Evolutionary conservation across 2,888 invertebrate species (phyloP).

Genomic region (Heliconius charithonia): DNA sequence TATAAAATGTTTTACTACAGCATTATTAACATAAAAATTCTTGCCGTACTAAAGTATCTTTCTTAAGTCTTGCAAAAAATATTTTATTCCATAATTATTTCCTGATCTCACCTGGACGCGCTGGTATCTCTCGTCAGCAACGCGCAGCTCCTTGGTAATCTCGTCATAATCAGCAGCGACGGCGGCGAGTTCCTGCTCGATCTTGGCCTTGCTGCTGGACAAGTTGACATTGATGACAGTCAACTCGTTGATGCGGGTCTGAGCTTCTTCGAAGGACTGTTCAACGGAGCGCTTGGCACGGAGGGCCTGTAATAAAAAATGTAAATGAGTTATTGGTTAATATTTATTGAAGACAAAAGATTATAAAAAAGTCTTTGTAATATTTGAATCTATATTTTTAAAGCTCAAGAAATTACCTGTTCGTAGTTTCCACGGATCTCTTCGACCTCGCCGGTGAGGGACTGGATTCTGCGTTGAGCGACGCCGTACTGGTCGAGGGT

Average conservation of each 20-base stretch:
- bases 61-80: too few species aligned
- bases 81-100: too few species aligned
- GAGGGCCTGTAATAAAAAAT: conserved; percentile 86
- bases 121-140: conserved; percentile 97
- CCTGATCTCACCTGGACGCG: conserved; percentile 87
- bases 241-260: conserved; percentile 96
- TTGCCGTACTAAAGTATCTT: neutral
- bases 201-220: conserved; percentile 95
- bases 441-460: conserved; percentile 96
- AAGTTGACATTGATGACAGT: conserved; percentile 97
- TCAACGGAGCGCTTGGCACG: conserved; percentile 96
- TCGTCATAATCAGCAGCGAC: conserved; percentile 99
- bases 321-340: neutral
- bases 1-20: neutral
- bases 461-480: conserved; percentile 94
- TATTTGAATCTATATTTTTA: neutral
- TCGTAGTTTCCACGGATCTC: conserved; percentile 97
- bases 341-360: neutral
- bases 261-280: conserved; percentile 94
- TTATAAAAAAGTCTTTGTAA: neutral
- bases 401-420: conserved; percentile 64
- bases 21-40: neutral
- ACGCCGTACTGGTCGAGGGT: conserved; percentile 96
- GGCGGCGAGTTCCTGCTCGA: conserved; percentile 96
- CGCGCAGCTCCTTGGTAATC: conserved; percentile 96